Evolutionary conservation across 2,888 invertebrate species (phyloP).

Genomic region (Perithous albicinctus): DNA sequence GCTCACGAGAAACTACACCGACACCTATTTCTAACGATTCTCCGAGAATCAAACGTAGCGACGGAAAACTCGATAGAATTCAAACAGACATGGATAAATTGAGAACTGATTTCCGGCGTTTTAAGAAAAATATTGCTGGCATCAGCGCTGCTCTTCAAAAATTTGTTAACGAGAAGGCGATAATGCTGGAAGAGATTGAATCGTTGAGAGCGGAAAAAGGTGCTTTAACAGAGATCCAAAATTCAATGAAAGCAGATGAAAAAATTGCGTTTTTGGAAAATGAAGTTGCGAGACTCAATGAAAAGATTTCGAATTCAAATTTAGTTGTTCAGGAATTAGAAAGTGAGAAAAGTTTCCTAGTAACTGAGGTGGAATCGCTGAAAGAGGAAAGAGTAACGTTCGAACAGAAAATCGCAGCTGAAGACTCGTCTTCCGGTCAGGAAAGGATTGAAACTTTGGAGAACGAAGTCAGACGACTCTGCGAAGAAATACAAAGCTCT

Average conservation of each 20-base stretch:
- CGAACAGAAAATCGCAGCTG: background rate
- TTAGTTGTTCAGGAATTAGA: background rate
- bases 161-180: conserved; percentile 65
- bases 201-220: conserved; percentile 69
- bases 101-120: conserved; percentile 70
- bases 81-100: conserved; percentile 71
- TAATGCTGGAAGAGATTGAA: conserved; percentile 70
- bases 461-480: conserved; percentile 49
- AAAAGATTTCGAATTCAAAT: conserved; percentile 21
- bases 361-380: conserved; percentile 6
- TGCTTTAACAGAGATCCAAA: conserved; percentile 59
- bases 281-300: conserved; percentile 10
- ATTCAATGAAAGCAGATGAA: conserved; percentile 6
- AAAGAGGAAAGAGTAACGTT: background rate
- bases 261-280: conserved; percentile 36
- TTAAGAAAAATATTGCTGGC: conserved; percentile 66
- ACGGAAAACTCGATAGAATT: conserved; percentile 72
- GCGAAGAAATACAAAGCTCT: conserved; percentile 34
- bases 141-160: conserved; percentile 67
- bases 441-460: conserved; percentile 54
- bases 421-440: background rate
- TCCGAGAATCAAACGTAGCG: conserved; percentile 57
- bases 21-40: conserved; percentile 35
- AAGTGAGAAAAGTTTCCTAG: background rate
- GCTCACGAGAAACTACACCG: conserved; percentile 54